phyloP scores from a whole-genome alignment of 2,888 invertebrate genomes.

The Azorinus chamasolen region DNA sequence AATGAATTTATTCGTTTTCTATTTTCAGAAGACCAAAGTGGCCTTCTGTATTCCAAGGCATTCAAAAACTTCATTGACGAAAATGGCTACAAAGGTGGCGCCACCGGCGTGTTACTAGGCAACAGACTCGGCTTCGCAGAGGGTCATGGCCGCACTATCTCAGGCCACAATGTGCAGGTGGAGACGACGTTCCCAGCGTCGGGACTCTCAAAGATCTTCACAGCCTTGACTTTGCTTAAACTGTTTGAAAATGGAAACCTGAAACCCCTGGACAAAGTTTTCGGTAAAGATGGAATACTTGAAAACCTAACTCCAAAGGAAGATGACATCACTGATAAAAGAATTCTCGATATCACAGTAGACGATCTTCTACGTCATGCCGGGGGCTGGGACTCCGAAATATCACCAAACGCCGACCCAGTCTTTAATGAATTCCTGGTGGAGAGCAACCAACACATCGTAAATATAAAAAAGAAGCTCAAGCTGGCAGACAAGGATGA shows the following conservation, averaged over 20 bases:
- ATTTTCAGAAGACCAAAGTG: not conserved
- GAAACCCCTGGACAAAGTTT: conserved; percentile 71
- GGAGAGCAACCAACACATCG: conserved; percentile 69
- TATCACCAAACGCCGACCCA: conserved; percentile 76
- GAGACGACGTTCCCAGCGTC: conserved; percentile 71
- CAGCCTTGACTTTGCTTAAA: conserved; percentile 78
- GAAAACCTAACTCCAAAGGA: conserved; percentile 63
- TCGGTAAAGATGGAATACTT: conserved; percentile 75
- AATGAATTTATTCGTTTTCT: too few species aligned
- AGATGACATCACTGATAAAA: conserved; percentile 62
- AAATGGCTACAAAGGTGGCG: conserved; percentile 78
- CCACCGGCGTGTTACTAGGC: conserved; percentile 76
- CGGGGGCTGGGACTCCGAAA: conserved; percentile 81
- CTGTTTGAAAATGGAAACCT: conserved; percentile 76
- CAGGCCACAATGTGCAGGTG: conserved; percentile 67
- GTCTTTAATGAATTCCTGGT: conserved; percentile 79
- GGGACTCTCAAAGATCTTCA: conserved; percentile 80
- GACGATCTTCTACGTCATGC: conserved; percentile 81
- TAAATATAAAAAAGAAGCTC: conserved; percentile 77
- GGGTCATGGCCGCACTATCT: conserved; percentile 72
- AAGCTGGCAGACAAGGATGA: conserved; percentile 42
- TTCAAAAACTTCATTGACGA: conserved; percentile 72
- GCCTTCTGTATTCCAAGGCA: conserved; percentile 69
- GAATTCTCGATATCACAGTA: conserved; percentile 80
- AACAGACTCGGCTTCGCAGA: conserved; percentile 75